Conservation (phyloP, 2,888 invertebrate species). For the Hydriomena furcata region DNA sequence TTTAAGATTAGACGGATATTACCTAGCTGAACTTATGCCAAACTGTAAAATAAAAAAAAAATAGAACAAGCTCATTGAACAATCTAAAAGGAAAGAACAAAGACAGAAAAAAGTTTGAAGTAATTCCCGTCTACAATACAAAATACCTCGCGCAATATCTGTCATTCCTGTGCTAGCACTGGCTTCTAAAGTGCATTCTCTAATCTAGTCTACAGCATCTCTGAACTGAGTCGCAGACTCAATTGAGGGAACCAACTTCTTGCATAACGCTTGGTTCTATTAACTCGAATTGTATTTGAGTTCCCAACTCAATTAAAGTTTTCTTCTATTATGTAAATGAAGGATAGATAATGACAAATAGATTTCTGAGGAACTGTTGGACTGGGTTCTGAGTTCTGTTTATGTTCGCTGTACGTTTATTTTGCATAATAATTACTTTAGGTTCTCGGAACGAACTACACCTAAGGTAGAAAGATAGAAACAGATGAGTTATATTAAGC, state of each 20-base stretch:
- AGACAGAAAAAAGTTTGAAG: no score
- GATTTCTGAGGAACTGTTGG: slow-evolving; percentile 9
- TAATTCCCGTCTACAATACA: not conserved
- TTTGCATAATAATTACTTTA: slow-evolving; percentile 18
- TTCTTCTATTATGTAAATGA: slow-evolving; percentile 56
- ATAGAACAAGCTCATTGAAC: no score
- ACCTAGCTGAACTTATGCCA: no score
- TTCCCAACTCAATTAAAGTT: slow-evolving; percentile 56
- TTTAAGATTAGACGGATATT: no score
- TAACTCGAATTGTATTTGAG: slow-evolving; percentile 45
- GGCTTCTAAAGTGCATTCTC: slow-evolving; percentile 12
- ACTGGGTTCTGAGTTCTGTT: slow-evolving; percentile 16
- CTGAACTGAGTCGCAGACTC: slow-evolving; percentile 19
- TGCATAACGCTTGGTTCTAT: slow-evolving; percentile 47
- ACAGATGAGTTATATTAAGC: no score
- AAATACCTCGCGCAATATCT: no score
- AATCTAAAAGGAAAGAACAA: no score
- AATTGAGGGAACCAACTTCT: slow-evolving; percentile 37
- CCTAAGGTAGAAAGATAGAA: no score
- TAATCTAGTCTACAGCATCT: slow-evolving; percentile 25
- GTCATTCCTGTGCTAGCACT: slow-evolving; percentile 3
- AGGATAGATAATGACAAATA: slow-evolving; percentile 39
- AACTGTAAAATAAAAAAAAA: no score
- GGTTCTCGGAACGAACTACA: not conserved
- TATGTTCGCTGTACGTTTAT: slow-evolving; percentile 3